Conservation (phyloP, 2,888 invertebrate genomes). For the Trilocha varians region DNA sequence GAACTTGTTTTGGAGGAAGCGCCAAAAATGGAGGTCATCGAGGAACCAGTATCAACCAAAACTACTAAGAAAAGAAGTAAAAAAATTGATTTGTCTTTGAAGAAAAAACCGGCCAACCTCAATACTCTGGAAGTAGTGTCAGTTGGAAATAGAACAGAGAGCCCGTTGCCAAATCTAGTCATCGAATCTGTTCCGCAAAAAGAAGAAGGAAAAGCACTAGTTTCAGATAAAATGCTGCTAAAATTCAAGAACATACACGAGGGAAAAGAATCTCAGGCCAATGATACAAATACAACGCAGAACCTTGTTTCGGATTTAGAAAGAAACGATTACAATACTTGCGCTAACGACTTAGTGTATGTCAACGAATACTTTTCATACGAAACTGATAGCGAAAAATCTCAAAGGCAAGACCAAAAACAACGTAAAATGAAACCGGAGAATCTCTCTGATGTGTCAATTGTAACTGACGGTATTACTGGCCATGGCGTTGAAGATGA, state of each 20-base stretch:
- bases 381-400: neutral
- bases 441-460: constrained; percentile 24
- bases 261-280: constrained; percentile 19
- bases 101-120: neutral
- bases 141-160: constrained; percentile 30
- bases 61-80: constrained; percentile 13
- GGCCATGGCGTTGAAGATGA: constrained; percentile 45
- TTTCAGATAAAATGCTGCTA: constrained; percentile 29
- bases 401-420: constrained; percentile 5
- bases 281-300: constrained; percentile 36
- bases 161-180: constrained; percentile 47
- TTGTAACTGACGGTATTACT: constrained; percentile 42
- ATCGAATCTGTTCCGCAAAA: constrained; percentile 30
- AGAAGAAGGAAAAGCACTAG: constrained; percentile 27
- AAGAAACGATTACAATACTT: constrained; percentile 7
- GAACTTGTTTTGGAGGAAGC: constrained; percentile 18
- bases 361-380: neutral
- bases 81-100: constrained; percentile 11
- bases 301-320: constrained; percentile 36
- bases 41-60: constrained; percentile 11
- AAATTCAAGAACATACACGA: constrained; percentile 37
- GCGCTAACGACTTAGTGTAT: neutral
- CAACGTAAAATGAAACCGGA: neutral
- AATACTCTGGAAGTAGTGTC: constrained; percentile 4
- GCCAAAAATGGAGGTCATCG: constrained; percentile 37